Conservation (phyloP, 2,888 invertebrate species). For the Coelogynopora nodosa region DNA sequence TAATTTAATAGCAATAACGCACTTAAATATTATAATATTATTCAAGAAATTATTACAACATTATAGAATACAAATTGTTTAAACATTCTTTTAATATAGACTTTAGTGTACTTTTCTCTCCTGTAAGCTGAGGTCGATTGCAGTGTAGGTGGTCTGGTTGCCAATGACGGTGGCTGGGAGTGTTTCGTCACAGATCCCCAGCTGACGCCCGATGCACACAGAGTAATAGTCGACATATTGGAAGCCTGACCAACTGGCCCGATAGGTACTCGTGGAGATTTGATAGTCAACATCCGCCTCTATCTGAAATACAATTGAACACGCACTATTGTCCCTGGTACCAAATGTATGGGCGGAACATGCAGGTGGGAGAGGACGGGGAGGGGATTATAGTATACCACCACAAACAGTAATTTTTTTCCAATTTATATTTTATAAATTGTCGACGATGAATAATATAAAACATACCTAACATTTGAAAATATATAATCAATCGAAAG, state of each 20-base stretch:
- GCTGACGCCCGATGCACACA: constrained; percentile 48
- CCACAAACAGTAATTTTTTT: too few species aligned
- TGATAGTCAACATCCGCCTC: constrained; percentile 49
- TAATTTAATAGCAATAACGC: too few species aligned
- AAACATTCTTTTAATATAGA: neutral
- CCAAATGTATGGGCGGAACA: too few species aligned
- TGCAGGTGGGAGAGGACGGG: too few species aligned
- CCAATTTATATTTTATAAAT: too few species aligned
- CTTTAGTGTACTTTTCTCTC: constrained; percentile 43
- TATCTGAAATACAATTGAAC: constrained; percentile 48
- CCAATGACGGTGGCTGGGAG: neutral
- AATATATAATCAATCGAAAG: too few species aligned
- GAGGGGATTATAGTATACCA: too few species aligned
- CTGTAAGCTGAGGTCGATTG: constrained; percentile 45
- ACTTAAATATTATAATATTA: neutral
- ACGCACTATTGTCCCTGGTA: too few species aligned
- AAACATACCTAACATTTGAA: too few species aligned
- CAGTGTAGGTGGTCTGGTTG: neutral
- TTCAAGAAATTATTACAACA: neutral
- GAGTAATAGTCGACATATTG: constrained; percentile 48
- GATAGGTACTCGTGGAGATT: constrained; percentile 41
- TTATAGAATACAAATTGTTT: too few species aligned
- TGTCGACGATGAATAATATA: too few species aligned
- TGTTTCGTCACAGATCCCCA: constrained; percentile 47
- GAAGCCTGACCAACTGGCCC: constrained; percentile 51